phyloP scores from a whole-genome alignment of 2,888 invertebrate species.

The Argynnis bischoffii region DNA sequence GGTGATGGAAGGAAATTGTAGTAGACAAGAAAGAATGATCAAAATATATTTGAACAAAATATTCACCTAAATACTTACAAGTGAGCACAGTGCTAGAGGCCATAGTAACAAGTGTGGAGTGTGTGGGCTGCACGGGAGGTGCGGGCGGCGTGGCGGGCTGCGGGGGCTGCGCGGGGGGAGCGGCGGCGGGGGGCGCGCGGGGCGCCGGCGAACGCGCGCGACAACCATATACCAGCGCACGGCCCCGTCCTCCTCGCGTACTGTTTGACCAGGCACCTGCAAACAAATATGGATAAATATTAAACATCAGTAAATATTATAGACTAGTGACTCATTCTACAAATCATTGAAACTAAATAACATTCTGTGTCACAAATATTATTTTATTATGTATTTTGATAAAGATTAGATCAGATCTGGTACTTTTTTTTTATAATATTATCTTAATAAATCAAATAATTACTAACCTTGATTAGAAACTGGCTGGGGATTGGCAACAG shows the following conservation, averaged over 20 bases:
- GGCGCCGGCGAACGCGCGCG: slow-evolving; percentile 46
- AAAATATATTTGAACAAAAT: too few species aligned
- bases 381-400: neutral
- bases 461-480: slow-evolving; percentile 51
- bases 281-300: too few species aligned
- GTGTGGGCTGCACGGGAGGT: slow-evolving; percentile 44
- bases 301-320: too few species aligned
- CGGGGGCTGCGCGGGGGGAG: slow-evolving; percentile 38
- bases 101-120: slow-evolving; percentile 56
- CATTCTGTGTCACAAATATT: slow-evolving; percentile 19
- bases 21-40: too few species aligned
- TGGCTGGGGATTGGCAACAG: slow-evolving; percentile 80
- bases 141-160: slow-evolving; percentile 27
- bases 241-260: slow-evolving; percentile 55
- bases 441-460: slow-evolving; percentile 6
- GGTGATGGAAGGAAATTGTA: too few species aligned
- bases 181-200: slow-evolving; percentile 50
- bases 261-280: slow-evolving; percentile 56
- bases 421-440: neutral
- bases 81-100: slow-evolving; percentile 63
- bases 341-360: too few species aligned
- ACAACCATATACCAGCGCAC: slow-evolving; percentile 65
- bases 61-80: slow-evolving; percentile 50
- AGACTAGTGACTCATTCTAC: too few species aligned
- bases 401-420: too few species aligned